Evolutionary conservation across 2,888 invertebrate species (phyloP), one percentile per base, ranked within the genome.

Genomic region (Melanostoma scalare): DNA sequence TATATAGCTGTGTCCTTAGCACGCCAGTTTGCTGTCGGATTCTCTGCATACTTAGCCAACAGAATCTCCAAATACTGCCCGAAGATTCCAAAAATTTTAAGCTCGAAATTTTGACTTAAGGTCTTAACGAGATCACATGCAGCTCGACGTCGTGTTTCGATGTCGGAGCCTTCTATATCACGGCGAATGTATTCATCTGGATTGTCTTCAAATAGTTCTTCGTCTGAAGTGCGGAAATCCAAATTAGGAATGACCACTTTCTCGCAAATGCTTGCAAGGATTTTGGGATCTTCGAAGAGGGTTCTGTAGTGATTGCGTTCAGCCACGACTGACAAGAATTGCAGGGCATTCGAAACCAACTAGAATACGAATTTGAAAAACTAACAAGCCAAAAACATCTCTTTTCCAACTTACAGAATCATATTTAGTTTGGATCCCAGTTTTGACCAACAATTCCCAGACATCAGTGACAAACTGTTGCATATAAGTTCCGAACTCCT

Each of bases 221-320:
- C 96, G 91, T 99, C 99, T 0, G 97, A 96, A 67, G 94, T 95
- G 93, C 99, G 94, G 87, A 99, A 98, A 91, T 98, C 96, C 94
- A 99, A 96, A 90, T 99, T 99, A 0, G 99, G 99, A 88, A 99
- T 97, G 87, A 99, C 96, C n/a, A 99, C 97, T 91, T 98, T 98
- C 90, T 99, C 98, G 90, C 99, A 99, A 86, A 99, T 98, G 87
- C 95, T 96, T 86, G 96, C 95, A 4, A 99, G 93, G 3, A 96
- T 96, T 60, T 94, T 94, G 0, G 96, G 95, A 90, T 97, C 96
- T 90, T 98, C 97, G 89, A 99, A 99, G 38, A 99, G 92, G 86
- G 94, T 93, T 86, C 97, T 95, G 90, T 99, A 98, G 85, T 96
- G 96, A 48, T 95, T 94, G 86, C 98, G 94, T 89, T 98, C 98